Evolutionary conservation across 2,797 vertebrate genomes (phyloP).

Genomic region (Acipenser oxyrinchus): DNA sequence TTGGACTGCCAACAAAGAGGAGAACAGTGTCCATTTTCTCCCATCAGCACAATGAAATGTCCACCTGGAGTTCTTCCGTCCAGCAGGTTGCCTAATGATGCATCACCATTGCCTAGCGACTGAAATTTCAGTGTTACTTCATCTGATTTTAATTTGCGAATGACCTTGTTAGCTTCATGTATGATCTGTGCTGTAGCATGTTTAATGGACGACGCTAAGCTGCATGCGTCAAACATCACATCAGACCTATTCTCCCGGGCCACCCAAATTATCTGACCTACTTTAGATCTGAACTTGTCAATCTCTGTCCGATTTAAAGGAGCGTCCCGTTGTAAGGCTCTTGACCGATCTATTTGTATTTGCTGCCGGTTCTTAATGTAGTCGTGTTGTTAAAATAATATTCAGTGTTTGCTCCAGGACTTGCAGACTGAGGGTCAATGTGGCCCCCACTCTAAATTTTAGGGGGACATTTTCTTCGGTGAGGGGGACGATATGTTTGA

Average conservation of each 20-base stretch:
- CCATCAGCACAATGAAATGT: constrained; percentile 15
- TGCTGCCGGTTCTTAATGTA: constrained; percentile 22
- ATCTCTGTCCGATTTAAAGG: constrained; percentile 6
- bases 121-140: constrained; percentile 22
- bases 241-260: constrained; percentile 15
- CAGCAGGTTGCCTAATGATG: constrained; percentile 21
- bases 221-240: constrained; percentile 17
- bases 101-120: constrained; percentile 20
- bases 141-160: constrained; percentile 18
- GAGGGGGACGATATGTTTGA: no score
- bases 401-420: no score
- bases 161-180: constrained; percentile 14
- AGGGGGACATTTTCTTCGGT: no score
- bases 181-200: constrained; percentile 17
- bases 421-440: no score
- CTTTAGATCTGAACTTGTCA: constrained; percentile 16
- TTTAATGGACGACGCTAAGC: constrained; percentile 16
- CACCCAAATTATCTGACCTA: constrained; percentile 24
- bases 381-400: constrained; percentile 11
- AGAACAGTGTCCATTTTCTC: constrained; percentile 12
- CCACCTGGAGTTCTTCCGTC: constrained; percentile 18
- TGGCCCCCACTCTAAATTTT: no score
- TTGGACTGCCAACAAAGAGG: constrained; percentile 14
- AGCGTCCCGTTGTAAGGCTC: constrained; percentile 14
- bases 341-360: constrained; percentile 12